Percentiles rank a stretch among this genome's conserved stretches.
These are phyloP conservation scores for Shargacucullia verbasci DNA, from an alignment of 2,888 invertebrate genomes.

Conservation along the genomic window DNA sequence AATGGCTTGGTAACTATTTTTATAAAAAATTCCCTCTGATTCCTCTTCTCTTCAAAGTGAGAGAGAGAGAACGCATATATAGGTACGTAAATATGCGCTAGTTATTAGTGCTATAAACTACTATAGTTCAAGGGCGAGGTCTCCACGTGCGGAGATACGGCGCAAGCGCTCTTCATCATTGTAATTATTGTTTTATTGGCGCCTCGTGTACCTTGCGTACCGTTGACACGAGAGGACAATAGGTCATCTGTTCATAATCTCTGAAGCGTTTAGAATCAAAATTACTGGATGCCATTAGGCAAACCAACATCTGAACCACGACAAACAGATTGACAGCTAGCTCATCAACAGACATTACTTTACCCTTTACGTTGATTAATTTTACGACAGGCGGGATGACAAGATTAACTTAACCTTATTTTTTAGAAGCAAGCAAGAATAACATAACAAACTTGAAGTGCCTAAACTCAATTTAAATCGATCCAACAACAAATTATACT, in stretches of 20 bases:
- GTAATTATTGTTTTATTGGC: slow-evolving; percentile 23
- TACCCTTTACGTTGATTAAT: background rate
- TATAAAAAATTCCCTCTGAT: too few relatives aligned
- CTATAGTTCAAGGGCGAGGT: slow-evolving; percentile 37
- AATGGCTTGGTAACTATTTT: too few relatives aligned
- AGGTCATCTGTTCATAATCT: background rate
- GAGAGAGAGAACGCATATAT: too few relatives aligned
- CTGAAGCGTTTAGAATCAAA: too few relatives aligned
- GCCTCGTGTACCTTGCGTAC: slow-evolving; percentile 33
- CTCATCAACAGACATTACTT: too few relatives aligned
- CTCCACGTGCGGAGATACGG: slow-evolving; percentile 31
- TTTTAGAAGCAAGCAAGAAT: too few relatives aligned
- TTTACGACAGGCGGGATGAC: too few relatives aligned
- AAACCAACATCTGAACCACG: too few relatives aligned
- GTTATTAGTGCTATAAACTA: background rate
- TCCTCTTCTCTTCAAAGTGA: too few relatives aligned
- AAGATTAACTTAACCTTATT: too few relatives aligned
- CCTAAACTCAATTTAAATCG: slow-evolving; percentile 38
- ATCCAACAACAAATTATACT: slow-evolving; percentile 30
- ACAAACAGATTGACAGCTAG: too few relatives aligned
- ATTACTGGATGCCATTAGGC: too few relatives aligned
- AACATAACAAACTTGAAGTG: slow-evolving; percentile 9
- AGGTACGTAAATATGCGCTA: background rate
- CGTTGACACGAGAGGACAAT: background rate
- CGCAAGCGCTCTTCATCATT: slow-evolving; percentile 13